Evolutionary conservation across 2,888 invertebrate genomes (phyloP).

Genomic region (Stomorhina lunata): DNA sequence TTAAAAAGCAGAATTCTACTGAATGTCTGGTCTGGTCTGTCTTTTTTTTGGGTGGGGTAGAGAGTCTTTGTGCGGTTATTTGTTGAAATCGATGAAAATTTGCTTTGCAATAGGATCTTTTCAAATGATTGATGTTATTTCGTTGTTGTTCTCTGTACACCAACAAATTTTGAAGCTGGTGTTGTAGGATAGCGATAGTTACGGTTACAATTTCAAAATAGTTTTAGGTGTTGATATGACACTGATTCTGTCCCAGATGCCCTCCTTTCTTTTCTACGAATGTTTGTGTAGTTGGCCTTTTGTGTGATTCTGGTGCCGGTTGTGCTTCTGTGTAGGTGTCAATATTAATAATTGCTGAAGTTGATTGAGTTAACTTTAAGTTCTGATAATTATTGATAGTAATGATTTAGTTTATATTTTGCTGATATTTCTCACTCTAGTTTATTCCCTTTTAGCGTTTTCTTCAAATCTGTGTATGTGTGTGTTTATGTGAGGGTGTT

Average conservation of each 20-base stretch:
- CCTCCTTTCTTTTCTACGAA: no score
- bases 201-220: conserved; percentile 20
- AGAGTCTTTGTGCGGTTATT: conserved; percentile 18
- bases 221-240: conserved; percentile 23
- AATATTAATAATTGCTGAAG: background rate
- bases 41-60: background rate
- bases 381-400: conserved; percentile 27
- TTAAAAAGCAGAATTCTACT: background rate
- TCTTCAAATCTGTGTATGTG: background rate
- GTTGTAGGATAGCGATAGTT: background rate
- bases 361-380: conserved; percentile 4
- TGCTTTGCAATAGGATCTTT: conserved; percentile 54
- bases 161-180: background rate
- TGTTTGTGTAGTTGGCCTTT: conserved; percentile 21
- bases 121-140: conserved; percentile 49
- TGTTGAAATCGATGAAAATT: conserved; percentile 1
- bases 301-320: conserved; percentile 18
- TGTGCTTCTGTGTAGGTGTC: background rate
- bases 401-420: conserved; percentile 31
- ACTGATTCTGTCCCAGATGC: conserved; percentile 22
- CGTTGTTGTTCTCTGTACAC: conserved; percentile 18
- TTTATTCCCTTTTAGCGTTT: background rate
- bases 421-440: background rate
- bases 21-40: background rate
- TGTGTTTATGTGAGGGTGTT: background rate